Evolutionary conservation across 1,140 invertebrate genomes (phyloP).

Genomic region (Pogonomyrmex barbatus): DNA sequence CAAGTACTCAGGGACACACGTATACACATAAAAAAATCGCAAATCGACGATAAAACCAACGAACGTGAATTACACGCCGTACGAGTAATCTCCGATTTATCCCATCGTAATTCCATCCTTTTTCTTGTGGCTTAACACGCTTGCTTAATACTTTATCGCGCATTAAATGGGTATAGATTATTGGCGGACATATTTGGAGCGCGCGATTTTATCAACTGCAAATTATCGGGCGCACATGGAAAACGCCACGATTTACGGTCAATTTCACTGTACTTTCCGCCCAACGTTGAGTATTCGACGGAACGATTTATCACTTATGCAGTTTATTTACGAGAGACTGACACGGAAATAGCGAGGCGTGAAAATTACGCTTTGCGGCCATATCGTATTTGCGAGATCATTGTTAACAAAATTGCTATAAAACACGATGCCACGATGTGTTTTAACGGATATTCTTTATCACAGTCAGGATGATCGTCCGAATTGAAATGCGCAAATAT

Average conservation of each 20-base stretch:
- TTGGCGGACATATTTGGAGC: slow-evolving; percentile 28
- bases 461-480: slow-evolving; percentile 42
- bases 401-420: slow-evolving; percentile 23
- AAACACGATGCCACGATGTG: slow-evolving; percentile 17
- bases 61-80: slow-evolving; percentile 31
- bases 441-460: slow-evolving; percentile 62
- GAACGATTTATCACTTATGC: slow-evolving; percentile 30
- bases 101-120: slow-evolving; percentile 34
- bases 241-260: slow-evolving; percentile 40
- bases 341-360: not conserved
- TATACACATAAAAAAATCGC: not conserved
- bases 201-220: slow-evolving; percentile 49
- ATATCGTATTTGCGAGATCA: slow-evolving; percentile 11
- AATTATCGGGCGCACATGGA: slow-evolving; percentile 29
- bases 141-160: slow-evolving; percentile 46
- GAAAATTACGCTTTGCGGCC: slow-evolving; percentile 9
- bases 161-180: slow-evolving; percentile 38
- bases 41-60: slow-evolving; percentile 31
- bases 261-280: slow-evolving; percentile 17
- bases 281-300: slow-evolving; percentile 13
- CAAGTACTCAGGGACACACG: not conserved
- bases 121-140: slow-evolving; percentile 42
- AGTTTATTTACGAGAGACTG: slow-evolving; percentile 20
- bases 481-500: slow-evolving; percentile 61
- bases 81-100: slow-evolving; percentile 53